phyloP scores from a whole-genome alignment of 2,797 vertebrate genomes.

The Antrozous pallidus region DNA sequence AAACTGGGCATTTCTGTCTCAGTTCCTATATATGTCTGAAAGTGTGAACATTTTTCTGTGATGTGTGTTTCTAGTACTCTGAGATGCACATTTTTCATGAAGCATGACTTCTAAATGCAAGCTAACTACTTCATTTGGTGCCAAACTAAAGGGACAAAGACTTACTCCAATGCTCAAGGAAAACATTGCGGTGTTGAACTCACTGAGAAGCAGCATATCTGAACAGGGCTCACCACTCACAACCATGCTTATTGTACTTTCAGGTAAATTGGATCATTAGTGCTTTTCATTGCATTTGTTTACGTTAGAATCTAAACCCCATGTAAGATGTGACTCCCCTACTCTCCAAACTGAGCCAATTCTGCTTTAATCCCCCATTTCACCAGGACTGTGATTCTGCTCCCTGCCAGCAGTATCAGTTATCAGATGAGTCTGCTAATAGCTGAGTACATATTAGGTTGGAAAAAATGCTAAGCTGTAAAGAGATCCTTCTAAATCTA shows the following conservation, averaged over 20 bases:
- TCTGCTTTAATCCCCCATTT: conserved; percentile 55
- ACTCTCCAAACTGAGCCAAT: conserved; percentile 17
- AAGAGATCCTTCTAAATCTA: background rate
- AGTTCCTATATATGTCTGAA: background rate
- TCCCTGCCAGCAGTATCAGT: conserved; percentile 42
- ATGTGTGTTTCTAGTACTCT: background rate
- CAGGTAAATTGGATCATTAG: background rate
- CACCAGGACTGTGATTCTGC: conserved; percentile 37
- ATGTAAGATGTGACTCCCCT: conserved; percentile 31
- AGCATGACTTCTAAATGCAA: background rate
- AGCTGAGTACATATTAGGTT: conserved; percentile 40
- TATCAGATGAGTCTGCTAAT: conserved; percentile 48
- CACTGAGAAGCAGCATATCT: background rate
- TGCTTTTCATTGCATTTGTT: conserved; percentile 9
- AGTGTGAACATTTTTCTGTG: background rate
- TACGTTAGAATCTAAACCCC: conserved; percentile 36
- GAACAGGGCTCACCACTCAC: background rate
- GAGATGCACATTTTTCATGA: background rate
- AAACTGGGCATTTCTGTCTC: background rate
- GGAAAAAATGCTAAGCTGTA: background rate
- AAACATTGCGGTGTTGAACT: background rate
- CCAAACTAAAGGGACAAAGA: conserved; percentile 3
- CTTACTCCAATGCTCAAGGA: background rate
- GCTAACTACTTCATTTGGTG: background rate
- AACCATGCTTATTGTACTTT: background rate